phyloP scores from a whole-genome alignment of 2,888 invertebrate species.

The Sinhomidia bicolor region DNA sequence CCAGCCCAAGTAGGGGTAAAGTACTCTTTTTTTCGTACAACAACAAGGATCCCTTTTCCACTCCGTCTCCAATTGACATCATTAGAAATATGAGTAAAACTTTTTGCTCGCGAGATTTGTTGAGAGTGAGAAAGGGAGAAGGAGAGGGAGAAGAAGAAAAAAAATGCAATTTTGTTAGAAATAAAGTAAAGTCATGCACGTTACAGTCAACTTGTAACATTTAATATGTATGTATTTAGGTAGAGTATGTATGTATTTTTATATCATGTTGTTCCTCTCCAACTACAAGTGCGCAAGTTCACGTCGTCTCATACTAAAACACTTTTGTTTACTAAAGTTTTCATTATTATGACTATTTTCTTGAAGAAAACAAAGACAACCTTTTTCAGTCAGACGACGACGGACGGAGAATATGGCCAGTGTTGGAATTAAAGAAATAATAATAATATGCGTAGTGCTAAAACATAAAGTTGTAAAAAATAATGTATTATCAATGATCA shows the following conservation, averaged over 20 bases:
- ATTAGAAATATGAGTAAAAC: conserved; percentile 68
- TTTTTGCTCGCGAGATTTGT: conserved; percentile 25
- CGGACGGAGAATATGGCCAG: too few species aligned
- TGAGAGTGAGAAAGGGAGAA: too few species aligned
- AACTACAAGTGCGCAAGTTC: neutral
- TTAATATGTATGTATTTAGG: neutral
- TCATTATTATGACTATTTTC: neutral
- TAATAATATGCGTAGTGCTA: too few species aligned
- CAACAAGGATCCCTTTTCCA: conserved; percentile 14
- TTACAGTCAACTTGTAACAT: conserved; percentile 4
- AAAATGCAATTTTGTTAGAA: conserved; percentile 19
- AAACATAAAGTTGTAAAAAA: too few species aligned
- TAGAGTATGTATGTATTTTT: neutral
- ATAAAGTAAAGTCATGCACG: neutral
- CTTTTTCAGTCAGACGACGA: neutral
- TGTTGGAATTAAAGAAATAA: too few species aligned
- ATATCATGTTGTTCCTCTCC: neutral
- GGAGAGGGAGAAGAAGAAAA: too few species aligned
- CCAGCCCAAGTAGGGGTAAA: neutral
- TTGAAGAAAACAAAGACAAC: neutral
- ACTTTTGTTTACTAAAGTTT: neutral
- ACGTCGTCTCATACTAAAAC: neutral
- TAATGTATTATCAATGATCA: too few species aligned
- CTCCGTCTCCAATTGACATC: conserved; percentile 64
- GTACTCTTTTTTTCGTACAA: conserved; percentile 8